Percentiles rank a stretch among this genome's conserved stretches.
Conservation (phyloP, 1,140 invertebrate species). For the Physella acuta region DNA sequence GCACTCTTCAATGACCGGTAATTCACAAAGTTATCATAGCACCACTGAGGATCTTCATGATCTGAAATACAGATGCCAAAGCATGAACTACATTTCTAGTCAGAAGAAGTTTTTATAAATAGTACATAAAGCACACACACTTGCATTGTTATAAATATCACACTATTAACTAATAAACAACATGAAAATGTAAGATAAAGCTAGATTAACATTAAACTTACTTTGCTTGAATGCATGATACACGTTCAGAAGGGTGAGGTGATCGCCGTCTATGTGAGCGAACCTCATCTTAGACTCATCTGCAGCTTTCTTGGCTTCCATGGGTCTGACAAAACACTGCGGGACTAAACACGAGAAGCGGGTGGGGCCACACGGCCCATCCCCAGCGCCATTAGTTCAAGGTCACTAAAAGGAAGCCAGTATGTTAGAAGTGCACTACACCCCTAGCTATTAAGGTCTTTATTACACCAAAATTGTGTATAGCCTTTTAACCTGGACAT, state of each 20-base stretch:
- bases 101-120: too few species aligned
- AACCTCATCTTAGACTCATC: conserved; percentile 99
- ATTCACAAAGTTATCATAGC: conserved; percentile 99
- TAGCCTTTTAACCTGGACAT: too few species aligned
- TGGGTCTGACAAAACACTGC: conserved; percentile 98
- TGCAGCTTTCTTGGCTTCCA: conserved; percentile 97
- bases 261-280: conserved; percentile 99
- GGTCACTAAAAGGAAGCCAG: conserved; percentile 53
- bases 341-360: conserved; percentile 74
- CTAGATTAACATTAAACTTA: conserved; percentile 76
- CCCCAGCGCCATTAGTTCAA: conserved; percentile 56
- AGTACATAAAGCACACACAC: too few species aligned
- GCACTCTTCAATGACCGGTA: conserved; percentile 94
- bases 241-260: conserved; percentile 90
- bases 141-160: too few species aligned
- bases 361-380: conserved; percentile 53
- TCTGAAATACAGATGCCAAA: conserved; percentile 61
- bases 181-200: too few species aligned
- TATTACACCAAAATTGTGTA: too few species aligned
- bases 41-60: conserved; percentile 93
- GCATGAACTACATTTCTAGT: neutral
- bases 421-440: conserved; percentile 40
- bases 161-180: too few species aligned
- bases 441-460: neutral
- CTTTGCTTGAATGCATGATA: conserved; percentile 99